phyloP scores from a whole-genome alignment of 2,113 vertebrate genomes.

The Rhagologus leucostigma region DNA sequence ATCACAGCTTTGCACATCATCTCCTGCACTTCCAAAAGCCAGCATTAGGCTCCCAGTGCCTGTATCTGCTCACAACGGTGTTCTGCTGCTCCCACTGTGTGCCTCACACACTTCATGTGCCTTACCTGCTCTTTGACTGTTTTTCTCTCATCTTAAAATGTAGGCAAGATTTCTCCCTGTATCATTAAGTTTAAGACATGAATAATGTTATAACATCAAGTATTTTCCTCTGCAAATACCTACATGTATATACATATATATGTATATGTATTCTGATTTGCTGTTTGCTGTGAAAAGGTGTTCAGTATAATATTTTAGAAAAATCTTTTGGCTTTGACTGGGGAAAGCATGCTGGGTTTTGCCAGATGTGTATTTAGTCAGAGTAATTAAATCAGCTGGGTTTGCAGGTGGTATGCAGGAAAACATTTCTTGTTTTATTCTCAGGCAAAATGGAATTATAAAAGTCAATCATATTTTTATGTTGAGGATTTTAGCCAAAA shows the following conservation, averaged over 20 bases:
- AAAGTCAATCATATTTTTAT: background rate
- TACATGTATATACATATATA: background rate
- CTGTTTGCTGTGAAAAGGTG: background rate
- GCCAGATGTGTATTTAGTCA: background rate
- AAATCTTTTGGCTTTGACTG: background rate
- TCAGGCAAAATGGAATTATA: background rate
- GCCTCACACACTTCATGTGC: background rate
- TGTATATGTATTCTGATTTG: background rate
- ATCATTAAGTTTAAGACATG: background rate
- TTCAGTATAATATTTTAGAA: background rate
- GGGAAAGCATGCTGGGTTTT: background rate
- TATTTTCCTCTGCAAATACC: background rate
- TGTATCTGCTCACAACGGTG: accelerated
- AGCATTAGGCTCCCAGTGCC: background rate
- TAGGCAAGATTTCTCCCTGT: background rate
- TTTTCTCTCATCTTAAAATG: background rate
- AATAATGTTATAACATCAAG: background rate
- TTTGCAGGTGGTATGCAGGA: background rate
- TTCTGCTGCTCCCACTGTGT: background rate
- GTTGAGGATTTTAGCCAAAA: background rate
- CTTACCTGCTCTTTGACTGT: background rate
- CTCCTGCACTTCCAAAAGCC: background rate
- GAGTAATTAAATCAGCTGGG: background rate
- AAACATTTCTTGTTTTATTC: background rate
- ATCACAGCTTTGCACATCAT: background rate